Conservation (phyloP, 2,888 invertebrate species). For the Pegoplata infirma region DNA sequence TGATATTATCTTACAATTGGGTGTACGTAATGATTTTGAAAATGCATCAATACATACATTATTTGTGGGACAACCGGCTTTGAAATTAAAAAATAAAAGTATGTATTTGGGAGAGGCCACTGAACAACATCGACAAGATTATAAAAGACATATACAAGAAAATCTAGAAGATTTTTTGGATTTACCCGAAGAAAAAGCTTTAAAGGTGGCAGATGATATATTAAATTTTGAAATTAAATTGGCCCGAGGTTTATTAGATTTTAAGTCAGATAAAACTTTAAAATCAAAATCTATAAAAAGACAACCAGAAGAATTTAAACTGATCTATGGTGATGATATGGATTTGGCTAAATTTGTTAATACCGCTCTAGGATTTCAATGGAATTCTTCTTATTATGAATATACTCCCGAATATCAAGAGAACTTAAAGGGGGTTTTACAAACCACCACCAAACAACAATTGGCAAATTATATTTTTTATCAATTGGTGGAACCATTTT, state of each 20-base stretch:
- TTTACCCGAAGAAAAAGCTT: constrained; percentile 64
- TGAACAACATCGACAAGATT: constrained; percentile 58
- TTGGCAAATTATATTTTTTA: constrained; percentile 73
- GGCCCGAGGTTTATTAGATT: constrained; percentile 66
- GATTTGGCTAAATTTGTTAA: constrained; percentile 70
- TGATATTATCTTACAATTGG: constrained; percentile 70
- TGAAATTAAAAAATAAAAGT: constrained; percentile 58
- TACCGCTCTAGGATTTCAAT: constrained; percentile 65
- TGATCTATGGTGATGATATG: constrained; percentile 61
- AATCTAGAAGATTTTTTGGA: constrained; percentile 67
- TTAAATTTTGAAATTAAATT: constrained; percentile 67
- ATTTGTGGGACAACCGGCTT: constrained; percentile 71
- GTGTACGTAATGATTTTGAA: constrained; percentile 64
- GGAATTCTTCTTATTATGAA: constrained; percentile 68
- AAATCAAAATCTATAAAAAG: constrained; percentile 64
- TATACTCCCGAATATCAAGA: constrained; percentile 69
- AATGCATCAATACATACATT: constrained; percentile 65
- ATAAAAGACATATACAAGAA: constrained; percentile 51
- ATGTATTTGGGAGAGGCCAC: constrained; percentile 64
- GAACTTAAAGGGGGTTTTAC: constrained; percentile 65
- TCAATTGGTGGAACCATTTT: constrained; percentile 69
- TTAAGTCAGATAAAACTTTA: constrained; percentile 61
- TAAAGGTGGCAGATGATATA: constrained; percentile 67
- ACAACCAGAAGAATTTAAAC: constrained; percentile 62
- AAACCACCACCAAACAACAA: constrained; percentile 54